A percentile compares a stretch with the other conserved stretches of the same genome.
These are phyloP conservation scores for Leptinotarsa texana DNA, from an alignment of 1,140 invertebrate species.

Conservation along the genomic window DNA sequence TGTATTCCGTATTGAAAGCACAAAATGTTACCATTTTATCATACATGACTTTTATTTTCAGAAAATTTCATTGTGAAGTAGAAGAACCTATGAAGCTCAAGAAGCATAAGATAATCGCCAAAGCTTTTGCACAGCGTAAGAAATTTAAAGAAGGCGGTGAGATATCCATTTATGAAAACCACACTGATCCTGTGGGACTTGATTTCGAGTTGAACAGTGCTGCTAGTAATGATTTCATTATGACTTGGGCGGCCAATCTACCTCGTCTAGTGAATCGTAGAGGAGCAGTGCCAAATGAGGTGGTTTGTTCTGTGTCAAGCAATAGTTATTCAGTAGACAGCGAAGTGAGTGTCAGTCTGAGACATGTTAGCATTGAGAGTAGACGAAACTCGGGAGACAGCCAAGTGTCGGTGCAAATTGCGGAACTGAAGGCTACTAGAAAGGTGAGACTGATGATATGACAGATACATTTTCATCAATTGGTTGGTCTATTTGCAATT, in stretches of 20 bases:
- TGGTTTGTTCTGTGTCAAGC: conserved; percentile 65
- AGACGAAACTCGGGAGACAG: conserved; percentile 83
- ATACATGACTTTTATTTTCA: conserved; percentile 42
- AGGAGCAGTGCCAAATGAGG: conserved; percentile 70
- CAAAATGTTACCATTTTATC: no score
- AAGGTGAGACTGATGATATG: conserved; percentile 42
- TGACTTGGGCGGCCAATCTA: conserved; percentile 86
- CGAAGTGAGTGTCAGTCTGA: conserved; percentile 78
- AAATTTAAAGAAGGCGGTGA: conserved; percentile 79
- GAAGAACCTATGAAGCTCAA: conserved; percentile 75
- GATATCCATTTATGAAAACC: conserved; percentile 84
- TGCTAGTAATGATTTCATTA: conserved; percentile 74
- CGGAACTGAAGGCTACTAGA: conserved; percentile 75
- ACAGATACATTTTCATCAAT: conserved; percentile 29
- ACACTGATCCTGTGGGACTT: conserved; percentile 87
- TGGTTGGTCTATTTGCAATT: no score
- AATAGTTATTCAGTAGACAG: conserved; percentile 69
- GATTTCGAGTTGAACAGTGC: conserved; percentile 83
- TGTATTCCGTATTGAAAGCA: no score
- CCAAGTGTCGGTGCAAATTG: conserved; percentile 79
- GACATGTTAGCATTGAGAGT: conserved; percentile 80
- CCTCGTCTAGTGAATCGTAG: conserved; percentile 82
- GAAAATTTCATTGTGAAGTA: conserved; percentile 70
- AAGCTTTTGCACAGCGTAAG: conserved; percentile 86
- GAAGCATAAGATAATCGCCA: conserved; percentile 89